Conservation (phyloP, 2,113 vertebrate species). For the Syngnathus typhle region DNA sequence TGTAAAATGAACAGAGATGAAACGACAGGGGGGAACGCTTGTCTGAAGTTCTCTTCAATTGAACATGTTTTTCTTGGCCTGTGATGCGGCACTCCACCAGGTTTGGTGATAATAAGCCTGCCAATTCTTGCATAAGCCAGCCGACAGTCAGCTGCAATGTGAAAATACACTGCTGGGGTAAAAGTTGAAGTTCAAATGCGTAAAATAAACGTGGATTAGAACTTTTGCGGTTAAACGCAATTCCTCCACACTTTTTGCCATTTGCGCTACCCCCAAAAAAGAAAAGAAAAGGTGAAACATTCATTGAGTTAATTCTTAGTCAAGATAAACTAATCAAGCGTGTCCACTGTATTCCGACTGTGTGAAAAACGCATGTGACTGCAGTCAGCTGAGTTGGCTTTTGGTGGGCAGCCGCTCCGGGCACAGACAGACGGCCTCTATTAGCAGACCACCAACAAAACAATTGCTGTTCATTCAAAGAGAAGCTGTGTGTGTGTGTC, state of each 20-base stretch:
- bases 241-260: background rate
- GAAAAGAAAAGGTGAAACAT: background rate
- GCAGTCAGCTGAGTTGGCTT: conserved; percentile 54
- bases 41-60: background rate
- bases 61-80: background rate
- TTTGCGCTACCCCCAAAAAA: background rate
- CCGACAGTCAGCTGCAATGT: background rate
- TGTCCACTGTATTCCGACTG: background rate
- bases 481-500: conserved; percentile 43
- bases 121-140: conserved; percentile 2
- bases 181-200: background rate
- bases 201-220: background rate
- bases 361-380: conserved; percentile 27
- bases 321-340: background rate
- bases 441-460: conserved; percentile 41
- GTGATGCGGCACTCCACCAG: background rate
- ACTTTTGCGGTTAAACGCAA: background rate
- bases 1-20: conserved; percentile 1
- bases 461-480: conserved; percentile 51
- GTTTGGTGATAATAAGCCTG: background rate
- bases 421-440: conserved; percentile 34
- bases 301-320: background rate
- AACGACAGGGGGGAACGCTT: background rate
- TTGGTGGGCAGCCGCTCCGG: conserved; percentile 24
- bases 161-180: background rate